Percentiles rank a stretch among this genome's conserved stretches.
Evolutionary conservation across 2,113 vertebrate species (phyloP).

Genomic region (Lathamus discolor): DNA sequence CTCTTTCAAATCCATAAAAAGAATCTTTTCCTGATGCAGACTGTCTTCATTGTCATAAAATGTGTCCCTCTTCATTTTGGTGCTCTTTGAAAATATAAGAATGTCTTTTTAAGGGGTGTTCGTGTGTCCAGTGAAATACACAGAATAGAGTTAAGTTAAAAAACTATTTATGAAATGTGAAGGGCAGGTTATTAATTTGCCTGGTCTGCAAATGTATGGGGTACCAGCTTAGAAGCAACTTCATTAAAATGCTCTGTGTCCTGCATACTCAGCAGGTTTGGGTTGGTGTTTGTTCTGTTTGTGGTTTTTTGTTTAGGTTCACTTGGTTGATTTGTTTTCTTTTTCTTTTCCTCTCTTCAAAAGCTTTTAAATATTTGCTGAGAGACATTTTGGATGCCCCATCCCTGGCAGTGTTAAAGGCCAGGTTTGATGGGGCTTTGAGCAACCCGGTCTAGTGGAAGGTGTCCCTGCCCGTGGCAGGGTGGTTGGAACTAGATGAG

Average conservation of each 20-base stretch:
- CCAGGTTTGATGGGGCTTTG: neutral
- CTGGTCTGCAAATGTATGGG: neutral
- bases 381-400: neutral
- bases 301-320: neutral
- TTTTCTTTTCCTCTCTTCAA: neutral
- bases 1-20: neutral
- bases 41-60: neutral
- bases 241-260: slow-evolving; percentile 7
- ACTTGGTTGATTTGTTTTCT: neutral
- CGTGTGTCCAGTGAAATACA: neutral
- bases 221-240: neutral
- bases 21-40: neutral
- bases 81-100: neutral
- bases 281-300: neutral
- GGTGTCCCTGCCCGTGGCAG: neutral
- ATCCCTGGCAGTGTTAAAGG: neutral
- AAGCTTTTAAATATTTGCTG: neutral
- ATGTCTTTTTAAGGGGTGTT: neutral
- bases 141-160: neutral
- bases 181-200: neutral
- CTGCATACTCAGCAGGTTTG: neutral
- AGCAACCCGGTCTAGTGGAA: neutral
- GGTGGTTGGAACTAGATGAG: neutral
- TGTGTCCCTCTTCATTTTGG: neutral
- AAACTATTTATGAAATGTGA: neutral